These are phyloP conservation scores for Pantherophis guttatus DNA, from an alignment of 2,113 vertebrate genomes.

Conservation along the genomic window DNA sequence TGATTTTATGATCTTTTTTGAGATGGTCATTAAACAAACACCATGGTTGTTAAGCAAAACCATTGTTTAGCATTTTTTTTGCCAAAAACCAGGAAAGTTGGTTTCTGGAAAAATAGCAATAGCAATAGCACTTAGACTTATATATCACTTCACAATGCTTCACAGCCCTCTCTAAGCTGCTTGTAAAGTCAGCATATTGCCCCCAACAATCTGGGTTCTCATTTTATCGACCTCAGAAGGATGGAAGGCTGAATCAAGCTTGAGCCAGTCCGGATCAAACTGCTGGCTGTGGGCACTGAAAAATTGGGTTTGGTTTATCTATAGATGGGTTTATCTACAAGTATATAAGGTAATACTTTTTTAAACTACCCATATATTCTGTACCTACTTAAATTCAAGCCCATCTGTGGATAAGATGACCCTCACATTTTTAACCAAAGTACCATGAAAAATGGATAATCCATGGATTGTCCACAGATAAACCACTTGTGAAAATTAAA, in stretches of 20 bases:
- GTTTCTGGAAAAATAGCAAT: background rate
- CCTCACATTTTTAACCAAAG: background rate
- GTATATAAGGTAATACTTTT: background rate
- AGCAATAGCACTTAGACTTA: background rate
- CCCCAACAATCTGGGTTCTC: background rate
- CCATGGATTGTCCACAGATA: background rate
- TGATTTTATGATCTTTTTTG: background rate
- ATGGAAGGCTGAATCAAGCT: background rate
- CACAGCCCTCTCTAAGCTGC: background rate
- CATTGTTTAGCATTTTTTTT: background rate
- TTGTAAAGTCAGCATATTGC: background rate
- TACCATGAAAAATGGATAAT: background rate
- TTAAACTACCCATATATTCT: background rate
- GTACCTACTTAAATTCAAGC: background rate
- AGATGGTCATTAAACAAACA: background rate
- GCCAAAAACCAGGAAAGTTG: background rate
- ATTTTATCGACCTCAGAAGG: background rate
- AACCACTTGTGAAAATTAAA: background rate
- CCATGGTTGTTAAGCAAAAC: background rate
- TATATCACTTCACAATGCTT: background rate
- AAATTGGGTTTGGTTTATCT: background rate
- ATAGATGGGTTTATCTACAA: background rate
- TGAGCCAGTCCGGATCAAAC: background rate
- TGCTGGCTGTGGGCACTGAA: background rate
- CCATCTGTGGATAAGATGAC: background rate